Evolutionary conservation across 2,113 vertebrate genomes (phyloP).

Genomic region (Columbina picui): DNA sequence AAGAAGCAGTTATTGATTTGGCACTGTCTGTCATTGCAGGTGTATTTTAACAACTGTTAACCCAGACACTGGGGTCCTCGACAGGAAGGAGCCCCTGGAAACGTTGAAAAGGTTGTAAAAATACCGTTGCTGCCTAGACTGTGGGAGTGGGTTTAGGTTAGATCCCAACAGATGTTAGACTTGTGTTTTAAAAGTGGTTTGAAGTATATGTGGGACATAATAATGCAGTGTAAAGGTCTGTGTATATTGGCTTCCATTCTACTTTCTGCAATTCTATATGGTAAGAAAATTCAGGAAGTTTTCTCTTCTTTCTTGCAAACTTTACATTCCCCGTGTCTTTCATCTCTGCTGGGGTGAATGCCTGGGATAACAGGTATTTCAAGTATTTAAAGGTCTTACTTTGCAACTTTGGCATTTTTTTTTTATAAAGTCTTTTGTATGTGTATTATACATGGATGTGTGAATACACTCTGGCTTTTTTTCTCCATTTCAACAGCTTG

Average conservation of each 20-base stretch:
- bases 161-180: neutral
- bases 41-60: constrained; percentile 92
- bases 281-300: neutral
- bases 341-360: neutral
- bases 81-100: constrained; percentile 89
- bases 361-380: neutral
- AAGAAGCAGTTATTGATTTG: neutral
- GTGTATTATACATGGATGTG: neutral
- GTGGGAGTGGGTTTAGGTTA: neutral
- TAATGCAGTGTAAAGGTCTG: neutral
- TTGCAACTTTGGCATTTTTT: neutral
- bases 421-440: neutral
- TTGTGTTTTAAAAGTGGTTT: neutral
- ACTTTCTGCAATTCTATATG: neutral
- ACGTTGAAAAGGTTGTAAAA: constrained; percentile 88
- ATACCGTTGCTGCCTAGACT: neutral
- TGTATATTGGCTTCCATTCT: neutral
- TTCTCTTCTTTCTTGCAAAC: neutral
- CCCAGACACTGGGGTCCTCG: constrained; percentile 89
- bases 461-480: neutral
- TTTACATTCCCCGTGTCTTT: neutral
- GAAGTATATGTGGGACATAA: neutral
- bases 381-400: neutral
- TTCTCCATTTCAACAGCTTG: neutral
- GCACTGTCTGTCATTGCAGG: constrained; percentile 66